Conservation (phyloP, 2,113 vertebrate species). For the Capreolus pygargus region DNA sequence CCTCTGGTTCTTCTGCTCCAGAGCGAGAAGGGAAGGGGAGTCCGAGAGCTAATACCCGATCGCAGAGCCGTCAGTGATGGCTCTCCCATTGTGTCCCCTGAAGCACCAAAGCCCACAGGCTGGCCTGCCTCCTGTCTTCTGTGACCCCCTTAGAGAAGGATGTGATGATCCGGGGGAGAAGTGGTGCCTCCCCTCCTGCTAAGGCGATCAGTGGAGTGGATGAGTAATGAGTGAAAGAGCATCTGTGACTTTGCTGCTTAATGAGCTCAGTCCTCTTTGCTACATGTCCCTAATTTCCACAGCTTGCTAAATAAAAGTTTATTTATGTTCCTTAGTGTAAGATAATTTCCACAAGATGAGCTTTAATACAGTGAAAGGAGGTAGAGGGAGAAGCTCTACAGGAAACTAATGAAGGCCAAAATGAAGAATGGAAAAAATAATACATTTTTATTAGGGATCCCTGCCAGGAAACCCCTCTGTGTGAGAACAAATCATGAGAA, state of each 20-base stretch:
- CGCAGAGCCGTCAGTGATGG: not conserved
- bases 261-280: slow-evolving; percentile 70
- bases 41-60: not conserved
- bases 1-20: not conserved
- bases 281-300: slow-evolving; percentile 54
- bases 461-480: slow-evolving; percentile 32
- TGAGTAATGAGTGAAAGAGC: slow-evolving; percentile 68
- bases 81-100: not conserved
- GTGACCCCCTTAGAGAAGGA: slow-evolving; percentile 31
- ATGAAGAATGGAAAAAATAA: slow-evolving; percentile 78
- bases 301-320: slow-evolving; percentile 78
- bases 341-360: slow-evolving; percentile 72
- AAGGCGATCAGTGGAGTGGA: slow-evolving; percentile 69
- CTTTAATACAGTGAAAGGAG: slow-evolving; percentile 68
- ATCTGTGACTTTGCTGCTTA: slow-evolving; percentile 71
- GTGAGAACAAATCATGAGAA: slow-evolving; percentile 29
- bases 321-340: slow-evolving; percentile 74
- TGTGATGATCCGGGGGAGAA: slow-evolving; percentile 57
- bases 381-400: slow-evolving; percentile 41
- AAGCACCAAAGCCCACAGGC: not conserved
- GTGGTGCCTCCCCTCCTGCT: slow-evolving; percentile 46
- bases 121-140: not conserved
- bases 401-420: slow-evolving; percentile 79
- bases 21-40: not conserved
- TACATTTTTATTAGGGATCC: slow-evolving; percentile 55